Percentiles rank a stretch among this genome's conserved stretches.
phyloP scores from a whole-genome alignment of 1,140 invertebrate genomes.

The Cryptotermes secundus region DNA sequence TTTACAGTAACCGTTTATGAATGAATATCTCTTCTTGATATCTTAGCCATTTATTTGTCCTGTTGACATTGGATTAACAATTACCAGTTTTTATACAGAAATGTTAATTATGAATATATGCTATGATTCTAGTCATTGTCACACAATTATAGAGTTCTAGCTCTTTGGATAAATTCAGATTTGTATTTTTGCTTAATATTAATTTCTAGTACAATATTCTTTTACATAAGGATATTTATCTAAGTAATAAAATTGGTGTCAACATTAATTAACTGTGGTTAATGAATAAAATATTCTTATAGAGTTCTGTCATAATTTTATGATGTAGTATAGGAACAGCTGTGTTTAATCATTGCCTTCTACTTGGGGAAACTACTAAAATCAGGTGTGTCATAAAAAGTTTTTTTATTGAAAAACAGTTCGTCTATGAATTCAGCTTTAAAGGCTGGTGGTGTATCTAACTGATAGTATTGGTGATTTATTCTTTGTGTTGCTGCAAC shows the following conservation, averaged over 20 bases:
- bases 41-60: neutral
- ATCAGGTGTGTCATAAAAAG: neutral
- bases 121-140: neutral
- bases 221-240: neutral
- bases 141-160: neutral
- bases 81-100: too few species aligned
- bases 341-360: neutral
- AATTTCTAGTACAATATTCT: neutral
- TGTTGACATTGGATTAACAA: neutral
- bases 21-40: neutral
- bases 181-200: neutral
- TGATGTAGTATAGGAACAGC: neutral
- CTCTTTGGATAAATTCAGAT: neutral
- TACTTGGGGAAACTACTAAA: neutral
- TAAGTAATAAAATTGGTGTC: neutral
- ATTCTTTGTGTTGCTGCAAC: constrained; percentile 1
- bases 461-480: neutral
- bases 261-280: neutral
- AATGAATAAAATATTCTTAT: neutral
- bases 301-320: neutral
- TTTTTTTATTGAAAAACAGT: neutral
- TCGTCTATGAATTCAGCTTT: neutral
- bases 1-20: neutral
- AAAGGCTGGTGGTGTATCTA: neutral
- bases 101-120: too few species aligned